These are phyloP conservation scores for Hylaeus anthracinus DNA, from an alignment of 1,140 invertebrate genomes.

Conservation along the genomic window DNA sequence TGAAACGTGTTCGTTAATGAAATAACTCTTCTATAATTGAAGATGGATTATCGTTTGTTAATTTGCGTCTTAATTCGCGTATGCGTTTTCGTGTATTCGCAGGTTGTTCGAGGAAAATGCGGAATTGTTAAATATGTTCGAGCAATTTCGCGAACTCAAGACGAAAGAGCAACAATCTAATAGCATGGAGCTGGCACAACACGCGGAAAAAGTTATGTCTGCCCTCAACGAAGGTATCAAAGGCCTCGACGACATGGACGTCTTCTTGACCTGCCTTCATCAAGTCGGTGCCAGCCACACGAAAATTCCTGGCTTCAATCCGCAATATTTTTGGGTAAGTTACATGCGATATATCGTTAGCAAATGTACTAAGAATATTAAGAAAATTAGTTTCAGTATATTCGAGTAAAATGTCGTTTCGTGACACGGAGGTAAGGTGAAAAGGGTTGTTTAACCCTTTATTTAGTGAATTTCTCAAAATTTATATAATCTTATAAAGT, in stretches of 20 bases:
- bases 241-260: constrained; percentile 90
- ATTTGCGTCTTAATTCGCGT: too few relatives aligned
- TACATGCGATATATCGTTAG: too few relatives aligned
- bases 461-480: too few relatives aligned
- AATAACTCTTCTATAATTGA: too few relatives aligned
- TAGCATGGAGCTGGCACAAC: constrained; percentile 91
- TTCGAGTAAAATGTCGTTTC: too few relatives aligned
- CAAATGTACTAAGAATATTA: too few relatives aligned
- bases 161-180: constrained; percentile 91
- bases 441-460: too few relatives aligned
- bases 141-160: constrained; percentile 89
- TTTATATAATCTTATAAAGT: too few relatives aligned
- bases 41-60: too few relatives aligned
- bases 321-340: constrained; percentile 93
- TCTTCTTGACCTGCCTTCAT: constrained; percentile 90
- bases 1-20: too few relatives aligned
- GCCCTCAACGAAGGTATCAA: constrained; percentile 93
- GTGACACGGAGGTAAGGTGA: too few relatives aligned
- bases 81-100: constrained; percentile 57
- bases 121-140: constrained; percentile 90
- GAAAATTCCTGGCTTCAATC: constrained; percentile 91
- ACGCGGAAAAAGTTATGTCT: constrained; percentile 93
- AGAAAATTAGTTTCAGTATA: too few relatives aligned
- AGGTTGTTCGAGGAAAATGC: constrained; percentile 94
- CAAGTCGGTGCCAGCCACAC: constrained; percentile 91